Base-by-base conservation (phyloP, 1,140 invertebrate species). In the Galleria mellonella region DNA sequence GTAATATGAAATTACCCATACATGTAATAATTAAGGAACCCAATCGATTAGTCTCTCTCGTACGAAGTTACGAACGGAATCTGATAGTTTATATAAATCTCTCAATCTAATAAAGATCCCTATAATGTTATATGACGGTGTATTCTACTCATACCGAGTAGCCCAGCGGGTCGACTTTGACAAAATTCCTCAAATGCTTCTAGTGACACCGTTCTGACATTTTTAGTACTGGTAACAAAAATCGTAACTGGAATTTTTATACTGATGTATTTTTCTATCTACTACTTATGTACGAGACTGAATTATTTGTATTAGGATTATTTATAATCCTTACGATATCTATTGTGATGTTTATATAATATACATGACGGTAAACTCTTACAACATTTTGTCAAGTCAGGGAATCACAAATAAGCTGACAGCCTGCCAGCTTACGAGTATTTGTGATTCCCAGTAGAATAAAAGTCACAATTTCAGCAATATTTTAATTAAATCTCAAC, bases 101-200 rank as follows among this genome's bases (percentile, higher is more conserved):
- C 44, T 53, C 45, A 39, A 59, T 59, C 51, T 59, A 61, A 61
- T 58, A 55, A 52, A 32, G 40, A 42, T 50, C 45, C 54, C 61
- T 44, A 64, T 51, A 64, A 71, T 67, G 53, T 72, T 50, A 42
- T 57, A 69, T 67, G 62, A 69, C 72, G 60, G 69, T 48, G 45
- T 72, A 75, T 67, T 57, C 57, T 63, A 42, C 57, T 23, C 56
- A 60, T 57, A 61, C 53, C 59, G 43, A 40, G 47, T 48, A 40
- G 49, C 57, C n/a, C n/a, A n/a, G 58, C 6, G 47, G 37, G 43
- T n/a, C 44, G 68, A 72, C 65, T 70, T 69, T 75, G 72, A 78
- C 70, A 68, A 73, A 78, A 78, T 65, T 74, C 72, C 51, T 51
- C 48, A 59, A 50, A 47, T 51, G 54, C 50, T 47, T 46, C 28